Percentiles rank a stretch among this genome's conserved stretches.
phyloP scores from a whole-genome alignment of 2,888 invertebrate genomes.

The Stenodera caucasica region DNA sequence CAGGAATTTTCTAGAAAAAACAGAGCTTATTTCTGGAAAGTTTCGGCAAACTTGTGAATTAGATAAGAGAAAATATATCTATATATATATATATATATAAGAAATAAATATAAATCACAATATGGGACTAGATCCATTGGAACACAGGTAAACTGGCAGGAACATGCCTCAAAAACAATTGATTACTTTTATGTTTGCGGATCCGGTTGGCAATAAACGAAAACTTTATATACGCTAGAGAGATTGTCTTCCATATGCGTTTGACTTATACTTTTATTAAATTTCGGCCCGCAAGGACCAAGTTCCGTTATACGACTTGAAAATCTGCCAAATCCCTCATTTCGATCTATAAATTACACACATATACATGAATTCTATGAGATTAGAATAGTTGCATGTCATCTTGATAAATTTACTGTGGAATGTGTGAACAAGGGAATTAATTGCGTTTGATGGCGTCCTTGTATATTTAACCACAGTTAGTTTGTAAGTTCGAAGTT shows the following conservation, averaged over 20 bases:
- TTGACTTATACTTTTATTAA: conserved; percentile 36
- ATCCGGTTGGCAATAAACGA: conserved; percentile 33
- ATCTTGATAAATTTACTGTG: conserved; percentile 13
- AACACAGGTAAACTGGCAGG: conserved; percentile 22
- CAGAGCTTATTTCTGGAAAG: not conserved
- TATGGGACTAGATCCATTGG: not conserved
- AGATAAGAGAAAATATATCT: no score
- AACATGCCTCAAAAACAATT: conserved; percentile 30
- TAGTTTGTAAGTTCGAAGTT: not conserved
- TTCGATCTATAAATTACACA: not conserved
- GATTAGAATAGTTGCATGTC: conserved; percentile 16
- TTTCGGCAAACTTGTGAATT: no score
- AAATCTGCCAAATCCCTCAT: not conserved
- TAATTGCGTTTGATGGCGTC: conserved; percentile 31
- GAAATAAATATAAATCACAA: no score
- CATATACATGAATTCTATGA: conserved; percentile 22
- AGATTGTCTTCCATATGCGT: conserved; percentile 29
- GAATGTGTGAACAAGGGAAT: conserved; percentile 28
- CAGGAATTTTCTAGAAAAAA: not conserved
- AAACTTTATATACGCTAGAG: conserved; percentile 35
- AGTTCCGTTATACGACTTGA: conserved; percentile 24
- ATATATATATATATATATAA: no score
- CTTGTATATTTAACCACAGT: conserved; percentile 27
- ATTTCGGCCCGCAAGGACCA: conserved; percentile 26
- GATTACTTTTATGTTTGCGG: conserved; percentile 34